A percentile compares a stretch with the other conserved stretches of the same genome.
phyloP scores from a whole-genome alignment of 2,888 invertebrate species.

The Emmelina monodactyla region DNA sequence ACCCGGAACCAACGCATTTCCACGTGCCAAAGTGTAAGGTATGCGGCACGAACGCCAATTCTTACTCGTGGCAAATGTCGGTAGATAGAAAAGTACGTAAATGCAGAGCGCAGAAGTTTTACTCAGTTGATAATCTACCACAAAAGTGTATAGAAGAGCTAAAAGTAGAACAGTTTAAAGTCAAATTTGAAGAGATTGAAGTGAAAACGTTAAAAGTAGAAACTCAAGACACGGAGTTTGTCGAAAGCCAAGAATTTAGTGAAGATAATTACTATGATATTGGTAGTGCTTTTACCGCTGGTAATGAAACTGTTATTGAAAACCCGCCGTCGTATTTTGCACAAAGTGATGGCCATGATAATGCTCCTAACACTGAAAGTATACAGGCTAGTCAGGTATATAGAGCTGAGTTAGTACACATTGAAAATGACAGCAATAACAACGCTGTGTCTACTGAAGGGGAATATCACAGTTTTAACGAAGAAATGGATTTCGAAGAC shows the following conservation, averaged over 20 bases:
- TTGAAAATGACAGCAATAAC: constrained; percentile 20
- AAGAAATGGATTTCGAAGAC: constrained; percentile 40
- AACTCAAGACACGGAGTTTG: constrained; percentile 32
- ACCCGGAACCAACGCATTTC: constrained; percentile 47
- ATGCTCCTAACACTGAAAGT: constrained; percentile 4
- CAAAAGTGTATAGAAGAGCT: constrained; percentile 28
- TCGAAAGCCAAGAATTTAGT: constrained; percentile 51
- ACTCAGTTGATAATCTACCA: constrained; percentile 38
- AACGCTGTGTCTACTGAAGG: constrained; percentile 39
- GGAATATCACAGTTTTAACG: constrained; percentile 55
- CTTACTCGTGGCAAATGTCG: constrained; percentile 21
- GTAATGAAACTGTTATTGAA: constrained; percentile 36
- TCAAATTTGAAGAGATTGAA: constrained; percentile 29
- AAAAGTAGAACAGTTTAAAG: constrained; percentile 17
- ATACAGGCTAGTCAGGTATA: constrained; percentile 14
- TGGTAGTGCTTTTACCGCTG: constrained; percentile 35
- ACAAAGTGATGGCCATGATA: background rate
- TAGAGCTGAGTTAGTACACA: constrained; percentile 22
- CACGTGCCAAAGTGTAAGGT: constrained; percentile 46
- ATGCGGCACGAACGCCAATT: constrained; percentile 29
- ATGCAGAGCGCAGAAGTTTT: constrained; percentile 23
- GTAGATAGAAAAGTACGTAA: constrained; percentile 9
- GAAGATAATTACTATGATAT: constrained; percentile 50
- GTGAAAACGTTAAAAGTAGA: constrained; percentile 32
- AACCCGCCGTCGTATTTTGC: constrained; percentile 11